Evolutionary conservation across 2,113 vertebrate species (phyloP), one percentile per base, ranked within the genome.

Genomic region (Vanacampus margaritifer): DNA sequence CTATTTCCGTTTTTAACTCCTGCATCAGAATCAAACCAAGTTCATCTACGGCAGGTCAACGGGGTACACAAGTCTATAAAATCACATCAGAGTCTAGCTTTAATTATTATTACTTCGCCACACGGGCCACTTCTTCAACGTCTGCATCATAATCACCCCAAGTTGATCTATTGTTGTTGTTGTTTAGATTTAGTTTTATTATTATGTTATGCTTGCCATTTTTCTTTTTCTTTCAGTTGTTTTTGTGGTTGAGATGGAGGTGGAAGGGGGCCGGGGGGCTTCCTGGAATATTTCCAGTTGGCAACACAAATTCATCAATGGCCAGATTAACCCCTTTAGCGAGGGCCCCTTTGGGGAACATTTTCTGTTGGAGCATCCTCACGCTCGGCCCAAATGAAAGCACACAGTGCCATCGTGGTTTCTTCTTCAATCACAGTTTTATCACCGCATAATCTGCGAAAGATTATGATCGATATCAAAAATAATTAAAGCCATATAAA

Each of bases 271-370:
- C 6, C 1, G 24, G 26, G 53, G 53, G 37, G 9, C 17, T 65
- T 50, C 21, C 45, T 35, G 28, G 45, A 50, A 65, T 51, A 65
- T 65, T 65, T 64, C 43, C 63, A 51, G 19, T 50, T 65, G 28
- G 46, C 46, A 65, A 28, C 9, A 65, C 46, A 50, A 48, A 65
- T 62, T 62, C 4, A 65, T 65, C 46, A 50, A 51, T 51, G 63
- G 63, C 19, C 63, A 50, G 63, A 50, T 65, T 50, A 65, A 65
- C 28, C 63, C 46, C 36, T 65, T 65, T 57, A 17, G 54, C 54
- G 12, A 28, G 5, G 45, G 45, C 26, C 43, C 41, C 24, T 14
- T 1, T 10, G 59, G 39, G 60, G 39, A 43, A 26, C 5, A 24
- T 41, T 61, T 61, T 12, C 23, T 24, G 37, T 8, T 8, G 59